Evolutionary conservation across 2,888 invertebrate genomes (phyloP), one percentile per base, ranked within the genome.

Genomic region (Aleiodes alternator): DNA sequence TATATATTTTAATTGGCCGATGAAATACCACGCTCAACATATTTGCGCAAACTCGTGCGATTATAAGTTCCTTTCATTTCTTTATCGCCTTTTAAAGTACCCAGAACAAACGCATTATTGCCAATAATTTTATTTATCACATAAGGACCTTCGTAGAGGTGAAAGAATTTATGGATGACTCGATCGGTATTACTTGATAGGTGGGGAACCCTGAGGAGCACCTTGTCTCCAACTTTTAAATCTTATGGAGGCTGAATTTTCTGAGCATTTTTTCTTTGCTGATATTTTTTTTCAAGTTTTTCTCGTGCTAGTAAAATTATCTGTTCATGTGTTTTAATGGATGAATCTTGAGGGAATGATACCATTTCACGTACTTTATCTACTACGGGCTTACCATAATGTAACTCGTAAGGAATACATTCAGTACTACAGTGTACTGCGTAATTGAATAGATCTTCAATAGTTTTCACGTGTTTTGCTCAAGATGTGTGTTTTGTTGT

Each of bases 141-240:
- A 50, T 76, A 76, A 5, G 76, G 76, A 4, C 75, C 75, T 14
- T 51, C 14, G n/a, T 69, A 69, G 48, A 51, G 31, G 29, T 74
- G 74, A 14, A 77, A 74, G 34, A 77, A 74, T 55, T 74, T 77
- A 0, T 50, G 29, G 0, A 59, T 77, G 2, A 53, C 56, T 3
- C 29, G 55, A 9, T 68, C 71, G 14, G 31, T 7, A 0, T 66
- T 48, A 16, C 16, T 77, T 0, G 77, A 74, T 0, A 31, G 57
- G 38, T 74, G 55, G 4, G 74, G 74, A 0, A 69, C 57, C 0
- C 72, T 61, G 3, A 77, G 16, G 0, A 77, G 23, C 0, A 74
- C 77, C 3, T 48, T n/a, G 7, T 77, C 74, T 0, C 69, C 69
- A 0, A 64, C 14, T 5, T 16, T 7, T 0, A 73, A 5, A 3